Conservation (phyloP, 2,888 invertebrate species). For the Heteromyza rotundicornis region DNA sequence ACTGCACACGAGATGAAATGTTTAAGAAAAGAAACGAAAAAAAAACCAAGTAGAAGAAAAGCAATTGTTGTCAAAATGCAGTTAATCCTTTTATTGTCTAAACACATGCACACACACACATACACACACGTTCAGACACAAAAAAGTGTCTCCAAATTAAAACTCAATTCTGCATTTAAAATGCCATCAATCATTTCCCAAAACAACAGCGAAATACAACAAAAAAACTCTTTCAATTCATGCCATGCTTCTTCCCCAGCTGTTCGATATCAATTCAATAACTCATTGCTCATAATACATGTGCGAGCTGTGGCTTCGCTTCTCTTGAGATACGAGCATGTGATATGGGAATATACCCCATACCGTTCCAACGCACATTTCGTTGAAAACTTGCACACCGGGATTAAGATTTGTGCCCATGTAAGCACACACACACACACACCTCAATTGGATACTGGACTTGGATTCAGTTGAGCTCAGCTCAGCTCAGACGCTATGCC, state of each 20-base stretch:
- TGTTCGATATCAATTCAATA: slow-evolving; percentile 53
- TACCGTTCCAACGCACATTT: slow-evolving; percentile 37
- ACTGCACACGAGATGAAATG: too few species aligned
- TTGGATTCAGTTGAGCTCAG: not conserved
- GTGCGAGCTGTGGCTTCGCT: slow-evolving; percentile 28
- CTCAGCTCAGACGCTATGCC: not conserved
- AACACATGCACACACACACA: too few species aligned
- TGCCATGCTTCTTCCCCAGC: slow-evolving; percentile 44
- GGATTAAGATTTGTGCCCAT: slow-evolving; percentile 54
- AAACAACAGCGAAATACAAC: too few species aligned
- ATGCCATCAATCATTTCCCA: slow-evolving; percentile 49
- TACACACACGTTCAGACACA: too few species aligned
- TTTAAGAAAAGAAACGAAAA: too few species aligned
- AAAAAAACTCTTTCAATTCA: slow-evolving; percentile 34
- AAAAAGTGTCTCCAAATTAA: slow-evolving; percentile 28
- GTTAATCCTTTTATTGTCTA: not conserved
- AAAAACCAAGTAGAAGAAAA: not conserved
- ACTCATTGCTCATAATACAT: slow-evolving; percentile 45
- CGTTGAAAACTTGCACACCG: slow-evolving; percentile 56
- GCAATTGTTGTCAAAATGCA: not conserved
- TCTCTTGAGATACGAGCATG: not conserved
- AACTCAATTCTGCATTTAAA: slow-evolving; percentile 39
- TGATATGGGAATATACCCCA: slow-evolving; percentile 26
- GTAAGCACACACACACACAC: too few species aligned
- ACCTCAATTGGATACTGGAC: not conserved